A percentile compares a stretch with the other conserved stretches of the same genome.
Conservation (phyloP, 2,888 invertebrate species). For the Sylvicola fuscatus region DNA sequence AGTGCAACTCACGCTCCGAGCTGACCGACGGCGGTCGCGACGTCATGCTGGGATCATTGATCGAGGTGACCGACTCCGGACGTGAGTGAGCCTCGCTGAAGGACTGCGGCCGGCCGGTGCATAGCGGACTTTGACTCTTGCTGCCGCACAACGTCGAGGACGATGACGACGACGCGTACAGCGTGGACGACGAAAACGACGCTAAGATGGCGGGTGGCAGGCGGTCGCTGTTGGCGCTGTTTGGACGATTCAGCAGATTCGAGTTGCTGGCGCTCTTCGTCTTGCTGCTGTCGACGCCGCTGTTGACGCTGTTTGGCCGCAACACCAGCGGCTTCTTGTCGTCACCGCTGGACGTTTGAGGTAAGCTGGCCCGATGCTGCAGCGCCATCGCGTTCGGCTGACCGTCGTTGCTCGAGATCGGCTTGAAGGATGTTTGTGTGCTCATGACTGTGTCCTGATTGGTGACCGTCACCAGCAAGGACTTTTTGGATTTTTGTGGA, state of each 20-base stretch:
- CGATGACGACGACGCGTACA: constrained; percentile 9
- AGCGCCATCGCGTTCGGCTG: not conserved
- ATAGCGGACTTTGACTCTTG: constrained; percentile 10
- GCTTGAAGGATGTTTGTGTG: constrained; percentile 6
- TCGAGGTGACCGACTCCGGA: constrained; percentile 19
- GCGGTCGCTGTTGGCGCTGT: constrained; percentile 14
- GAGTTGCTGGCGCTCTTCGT: constrained; percentile 7
- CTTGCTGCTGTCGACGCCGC: constrained; percentile 14
- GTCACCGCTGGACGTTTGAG: not conserved
- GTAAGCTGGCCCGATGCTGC: not conserved
- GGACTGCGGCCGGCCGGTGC: constrained; percentile 9
- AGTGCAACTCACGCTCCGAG: constrained; percentile 33
- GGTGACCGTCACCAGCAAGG: constrained; percentile 6
- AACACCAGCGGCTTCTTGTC: constrained; percentile 7
- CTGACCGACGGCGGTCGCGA: constrained; percentile 18
- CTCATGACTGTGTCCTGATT: constrained; percentile 4
- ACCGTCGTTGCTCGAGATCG: constrained; percentile 9
- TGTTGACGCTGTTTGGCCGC: constrained; percentile 21
- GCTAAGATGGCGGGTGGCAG: constrained; percentile 8
- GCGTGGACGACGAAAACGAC: constrained; percentile 3
- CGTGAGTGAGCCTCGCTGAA: constrained; percentile 12
- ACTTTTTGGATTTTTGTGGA: constrained; percentile 3
- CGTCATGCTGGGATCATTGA: constrained; percentile 7
- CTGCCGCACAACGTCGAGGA: constrained; percentile 11
- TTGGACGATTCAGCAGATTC: constrained; percentile 11